Evolutionary conservation across 2,797 vertebrate genomes (phyloP).

Genomic region (Melanotaenia pygmaea): DNA sequence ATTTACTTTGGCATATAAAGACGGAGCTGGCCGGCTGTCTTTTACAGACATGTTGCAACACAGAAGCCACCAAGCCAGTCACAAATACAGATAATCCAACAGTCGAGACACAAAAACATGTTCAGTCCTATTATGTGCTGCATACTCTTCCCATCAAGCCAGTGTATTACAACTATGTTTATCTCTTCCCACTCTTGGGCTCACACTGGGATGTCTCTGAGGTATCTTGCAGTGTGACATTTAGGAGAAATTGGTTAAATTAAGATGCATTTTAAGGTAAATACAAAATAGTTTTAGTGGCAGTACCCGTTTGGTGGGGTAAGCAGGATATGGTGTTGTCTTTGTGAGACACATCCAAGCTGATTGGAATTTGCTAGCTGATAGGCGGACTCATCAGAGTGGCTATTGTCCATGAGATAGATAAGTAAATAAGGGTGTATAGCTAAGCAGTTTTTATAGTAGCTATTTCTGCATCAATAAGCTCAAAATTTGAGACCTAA

Average conservation of each 20-base stretch:
- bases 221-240: constrained; percentile 6
- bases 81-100: constrained; percentile 43
- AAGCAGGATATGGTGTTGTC: not conserved
- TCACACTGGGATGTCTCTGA: constrained; percentile 14
- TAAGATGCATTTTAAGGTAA: not conserved
- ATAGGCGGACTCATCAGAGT: too few relatives aligned
- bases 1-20: constrained; percentile 58
- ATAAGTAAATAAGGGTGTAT: not conserved
- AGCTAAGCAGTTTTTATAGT: not conserved
- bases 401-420: not conserved
- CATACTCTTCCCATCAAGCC: constrained; percentile 20
- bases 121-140: constrained; percentile 17
- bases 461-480: not conserved
- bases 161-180: constrained; percentile 10
- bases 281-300: not conserved
- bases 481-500: not conserved
- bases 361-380: too few relatives aligned
- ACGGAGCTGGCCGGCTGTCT: constrained; percentile 33
- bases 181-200: constrained; percentile 1
- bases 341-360: constrained; percentile 1
- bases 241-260: not conserved
- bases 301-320: not conserved
- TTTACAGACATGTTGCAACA: constrained; percentile 26
- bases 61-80: constrained; percentile 24
- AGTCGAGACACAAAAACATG: constrained; percentile 27